Evolutionary conservation across 2,113 vertebrate genomes (phyloP), one percentile per base, ranked within the genome.

Genomic region (Aegotheles bennettii): DNA sequence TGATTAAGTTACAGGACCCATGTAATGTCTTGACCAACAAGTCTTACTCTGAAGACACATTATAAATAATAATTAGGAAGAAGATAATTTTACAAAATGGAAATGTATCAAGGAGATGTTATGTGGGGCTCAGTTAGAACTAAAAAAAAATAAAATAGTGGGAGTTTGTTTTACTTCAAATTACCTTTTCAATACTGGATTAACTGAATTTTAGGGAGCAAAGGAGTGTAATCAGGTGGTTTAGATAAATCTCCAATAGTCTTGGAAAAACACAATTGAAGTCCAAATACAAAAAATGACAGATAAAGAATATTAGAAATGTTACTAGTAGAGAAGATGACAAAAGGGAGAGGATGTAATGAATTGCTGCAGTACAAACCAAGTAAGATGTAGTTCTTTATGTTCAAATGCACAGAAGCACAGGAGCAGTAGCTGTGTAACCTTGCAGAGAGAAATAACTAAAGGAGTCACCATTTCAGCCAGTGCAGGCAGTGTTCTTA

Each of bases 401-500:
- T 1, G 0, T 38, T 3, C 19, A 42, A 28, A 59, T 33, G 11
- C 59, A 73, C 14, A 82, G 40, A 82, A 56, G 3, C 19, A 51
- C 5, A 35, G 31, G 31, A 47, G 6, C 7, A 56, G 14, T 18
- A 87, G 50, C 8, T 24, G 5, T 29, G 25, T 42, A 67, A 6
- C 21, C 28, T 10, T 69, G 36, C 12, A 82, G 10, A 75, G 40
- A 3, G 2, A 25, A 82, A 31, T 20, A 45, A n/a, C 10, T 38
- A 13, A 9, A 65, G 17, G 4, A 69, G 1, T 67, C 45, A 61
- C 9, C 9, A 54, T 7, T 61, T 67, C n/a, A 67, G 17, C 3
- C 17, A 42, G 15, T 21, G 13, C 19, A 36, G 23, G 10, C 57
- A 75, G 1, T 0, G 3, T 4, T 81, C 3, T 6, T 40, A 11